Conservation (phyloP, 1,140 invertebrate species). For the Anoplophora glabripennis region DNA sequence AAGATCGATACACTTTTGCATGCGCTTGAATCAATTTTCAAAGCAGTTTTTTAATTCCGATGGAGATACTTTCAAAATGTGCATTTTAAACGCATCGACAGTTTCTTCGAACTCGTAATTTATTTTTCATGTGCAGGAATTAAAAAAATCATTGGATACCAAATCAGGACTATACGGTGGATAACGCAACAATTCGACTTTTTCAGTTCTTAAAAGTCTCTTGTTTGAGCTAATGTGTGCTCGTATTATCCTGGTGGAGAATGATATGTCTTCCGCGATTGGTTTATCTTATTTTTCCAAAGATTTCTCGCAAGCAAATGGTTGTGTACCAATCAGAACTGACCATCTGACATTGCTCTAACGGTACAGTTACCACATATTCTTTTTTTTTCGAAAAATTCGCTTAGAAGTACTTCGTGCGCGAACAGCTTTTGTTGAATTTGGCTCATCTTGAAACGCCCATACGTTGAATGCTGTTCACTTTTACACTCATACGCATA, state of each 20-base stretch:
- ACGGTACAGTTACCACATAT: background rate
- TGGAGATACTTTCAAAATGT: background rate
- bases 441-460: conserved; percentile 43
- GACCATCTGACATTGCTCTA: background rate
- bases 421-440: conserved; percentile 43
- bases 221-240: background rate
- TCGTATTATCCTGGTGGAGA: background rate
- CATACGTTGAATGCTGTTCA: conserved; percentile 34
- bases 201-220: no score
- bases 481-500: conserved; percentile 38
- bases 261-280: background rate
- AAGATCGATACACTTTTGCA: background rate
- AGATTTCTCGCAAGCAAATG: background rate
- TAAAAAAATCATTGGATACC: background rate
- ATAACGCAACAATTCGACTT: no score
- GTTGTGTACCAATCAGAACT: background rate
- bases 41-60: background rate
- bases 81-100: background rate
- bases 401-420: conserved; percentile 37
- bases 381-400: conserved; percentile 37
- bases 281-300: background rate
- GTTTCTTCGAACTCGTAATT: background rate
- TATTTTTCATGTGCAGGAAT: conserved; percentile 1
- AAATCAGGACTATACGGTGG: background rate
- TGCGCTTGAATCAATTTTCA: conserved; percentile 3